Evolutionary conservation across 1,140 invertebrate genomes (phyloP), one percentile per base, ranked within the genome.

Genomic region (Trachelipus rathkii): DNA sequence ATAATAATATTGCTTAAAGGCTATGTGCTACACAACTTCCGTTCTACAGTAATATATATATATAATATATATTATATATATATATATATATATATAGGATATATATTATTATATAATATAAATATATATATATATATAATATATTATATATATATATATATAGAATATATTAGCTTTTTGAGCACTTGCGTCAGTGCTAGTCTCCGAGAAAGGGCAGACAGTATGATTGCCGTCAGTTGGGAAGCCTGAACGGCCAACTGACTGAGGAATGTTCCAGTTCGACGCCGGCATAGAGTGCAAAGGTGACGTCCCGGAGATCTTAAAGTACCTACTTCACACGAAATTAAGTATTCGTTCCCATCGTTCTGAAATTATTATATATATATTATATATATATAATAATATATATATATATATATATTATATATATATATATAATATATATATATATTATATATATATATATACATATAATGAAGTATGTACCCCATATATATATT

Each of bases 261-360:
- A 94, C 83, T 10, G 94, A 91, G 21, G 77, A 75, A 73, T 74
- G 71, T 24, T 67, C 70, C 68, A 72, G 77, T 83, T 90, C 85
- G 68, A 94, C 86, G 0, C 93, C 87, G 10, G 94, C 90, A 75
- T 88, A 43, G 89, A 87, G 70, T 89, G 88, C 6, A 79, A 60
- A 6, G 80, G 80, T 9, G 78, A 79, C 43, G 77, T 89, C 4
- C 95, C 95, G 81, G 94, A 95, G 82, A 97, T 94, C 86, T 96
- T 96, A 69, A n/a, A 96, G 86, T 45, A n/a, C 94, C 94, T 69
- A 95, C 93, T 84, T 94, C 92, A 86, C 95, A 97, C n/a, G 84
- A 96, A 97, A 84, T 95, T 93, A 67, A 92, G 89, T 82, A 97
- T 93, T 83, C n/a, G 97, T 97, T 23, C 95, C 95, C 70, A 92